Percentiles rank a stretch among this genome's conserved stretches.
Conservation (phyloP, 2,888 invertebrate species). For the Acanthosepion pharaonis region DNA sequence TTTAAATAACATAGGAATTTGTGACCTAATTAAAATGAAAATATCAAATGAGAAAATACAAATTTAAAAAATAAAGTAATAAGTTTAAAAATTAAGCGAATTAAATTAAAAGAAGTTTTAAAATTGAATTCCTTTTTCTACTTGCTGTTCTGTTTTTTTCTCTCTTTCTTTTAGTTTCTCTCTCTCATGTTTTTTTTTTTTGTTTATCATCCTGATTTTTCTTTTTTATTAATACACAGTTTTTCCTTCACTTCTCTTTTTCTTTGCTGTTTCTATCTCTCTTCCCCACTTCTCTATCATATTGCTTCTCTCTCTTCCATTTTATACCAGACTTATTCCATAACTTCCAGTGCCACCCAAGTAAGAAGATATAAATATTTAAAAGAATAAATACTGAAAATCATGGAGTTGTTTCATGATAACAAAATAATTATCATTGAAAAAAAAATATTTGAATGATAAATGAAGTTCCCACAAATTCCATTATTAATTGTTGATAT, state of each 20-base stretch:
- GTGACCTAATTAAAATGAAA: background rate
- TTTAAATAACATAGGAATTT: background rate
- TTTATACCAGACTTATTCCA: background rate
- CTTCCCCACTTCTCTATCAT: no score
- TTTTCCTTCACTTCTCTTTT: background rate
- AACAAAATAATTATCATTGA: background rate
- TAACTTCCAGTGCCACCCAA: background rate
- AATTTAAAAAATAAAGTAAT: background rate
- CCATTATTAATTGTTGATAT: slow-evolving; percentile 22
- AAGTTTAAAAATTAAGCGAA: background rate
- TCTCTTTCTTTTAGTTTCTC: no score
- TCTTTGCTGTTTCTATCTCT: background rate
- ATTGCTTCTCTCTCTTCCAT: background rate
- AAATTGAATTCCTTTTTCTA: background rate
- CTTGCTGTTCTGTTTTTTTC: no score
- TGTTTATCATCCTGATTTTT: no score
- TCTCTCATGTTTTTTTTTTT: no score
- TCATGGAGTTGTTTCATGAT: background rate
- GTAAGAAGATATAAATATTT: background rate
- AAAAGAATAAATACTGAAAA: background rate
- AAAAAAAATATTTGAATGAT: background rate
- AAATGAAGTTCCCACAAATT: background rate
- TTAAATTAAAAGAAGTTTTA: background rate
- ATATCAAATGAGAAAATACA: background rate
- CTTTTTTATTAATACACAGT: no score